These are phyloP conservation scores for Penaeus indicus DNA, from an alignment of 1,140 invertebrate genomes.

Conservation along the genomic window DNA sequence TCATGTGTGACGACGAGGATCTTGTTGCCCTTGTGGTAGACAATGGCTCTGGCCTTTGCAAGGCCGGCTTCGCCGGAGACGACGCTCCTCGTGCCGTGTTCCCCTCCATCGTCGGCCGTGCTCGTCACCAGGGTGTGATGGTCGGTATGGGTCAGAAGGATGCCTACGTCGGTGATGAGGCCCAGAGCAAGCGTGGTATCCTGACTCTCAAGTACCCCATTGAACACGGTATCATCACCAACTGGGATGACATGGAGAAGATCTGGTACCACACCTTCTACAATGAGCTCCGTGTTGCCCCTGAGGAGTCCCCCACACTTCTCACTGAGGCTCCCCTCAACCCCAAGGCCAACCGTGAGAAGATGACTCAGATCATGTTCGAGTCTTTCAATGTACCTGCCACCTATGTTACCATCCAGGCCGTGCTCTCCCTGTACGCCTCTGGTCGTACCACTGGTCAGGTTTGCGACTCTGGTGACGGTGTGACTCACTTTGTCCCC, in stretches of 20 bases:
- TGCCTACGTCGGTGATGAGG: slow-evolving; percentile 91
- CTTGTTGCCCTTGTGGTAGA: no score
- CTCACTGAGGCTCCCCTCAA: slow-evolving; percentile 93
- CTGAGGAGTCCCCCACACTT: slow-evolving; percentile 92
- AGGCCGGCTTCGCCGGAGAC: no score
- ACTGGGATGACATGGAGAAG: slow-evolving; percentile 98
- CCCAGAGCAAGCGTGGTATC: slow-evolving; percentile 91
- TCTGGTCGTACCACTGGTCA: slow-evolving; percentile 6
- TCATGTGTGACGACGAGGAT: no score
- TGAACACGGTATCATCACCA: slow-evolving; percentile 95
- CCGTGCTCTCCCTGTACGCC: slow-evolving; percentile 27
- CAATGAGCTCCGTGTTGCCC: slow-evolving; percentile 93
- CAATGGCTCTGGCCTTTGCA: no score
- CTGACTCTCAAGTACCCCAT: slow-evolving; percentile 93
- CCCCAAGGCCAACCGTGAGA: slow-evolving; percentile 87
- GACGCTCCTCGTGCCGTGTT: slow-evolving; percentile 73
- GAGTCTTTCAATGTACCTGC: slow-evolving; percentile 68
- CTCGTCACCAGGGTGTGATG: slow-evolving; percentile 80
- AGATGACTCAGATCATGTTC: slow-evolving; percentile 79
- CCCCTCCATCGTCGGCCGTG: slow-evolving; percentile 77
- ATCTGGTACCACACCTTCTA: slow-evolving; percentile 97
- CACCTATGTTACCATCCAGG: slow-evolving; percentile 71
- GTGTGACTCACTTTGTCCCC: neutral
- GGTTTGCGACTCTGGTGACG: slow-evolving; percentile 18
- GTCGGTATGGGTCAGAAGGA: slow-evolving; percentile 96